Conservation (phyloP, 2,797 vertebrate species). For the Centroberyx gerrardi region DNA sequence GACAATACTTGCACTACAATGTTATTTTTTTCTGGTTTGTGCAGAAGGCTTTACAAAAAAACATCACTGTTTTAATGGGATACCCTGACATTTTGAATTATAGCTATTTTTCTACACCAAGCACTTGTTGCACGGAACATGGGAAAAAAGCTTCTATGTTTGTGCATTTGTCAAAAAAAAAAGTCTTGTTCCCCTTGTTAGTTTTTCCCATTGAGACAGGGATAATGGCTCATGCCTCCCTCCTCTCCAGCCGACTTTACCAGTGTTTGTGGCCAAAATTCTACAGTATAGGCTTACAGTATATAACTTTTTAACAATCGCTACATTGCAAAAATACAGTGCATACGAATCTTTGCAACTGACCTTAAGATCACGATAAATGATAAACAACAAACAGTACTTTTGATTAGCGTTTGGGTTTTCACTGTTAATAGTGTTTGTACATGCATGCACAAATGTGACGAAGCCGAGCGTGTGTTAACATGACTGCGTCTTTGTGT, state of each 20-base stretch:
- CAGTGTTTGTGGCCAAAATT: too few species aligned
- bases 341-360: background rate
- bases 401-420: background rate
- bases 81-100: conserved; percentile 45
- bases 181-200: conserved; percentile 19
- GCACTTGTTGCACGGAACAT: conserved; percentile 20
- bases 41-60: conserved; percentile 24
- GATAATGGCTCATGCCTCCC: background rate
- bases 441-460: background rate
- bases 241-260: too few species aligned
- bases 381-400: background rate
- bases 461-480: background rate
- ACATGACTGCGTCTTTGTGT: background rate
- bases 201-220: conserved; percentile 15
- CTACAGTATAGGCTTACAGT: background rate
- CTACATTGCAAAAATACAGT: too few species aligned
- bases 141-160: too few species aligned
- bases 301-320: background rate
- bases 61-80: conserved; percentile 32
- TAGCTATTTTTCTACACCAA: conserved; percentile 18
- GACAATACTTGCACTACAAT: conserved; percentile 3
- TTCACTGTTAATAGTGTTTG: background rate
- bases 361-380: background rate
- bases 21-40: too few species aligned
- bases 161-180: background rate